Evolutionary conservation across 2,797 vertebrate genomes (phyloP).

Genomic region (Trichosurus vulpecula): DNA sequence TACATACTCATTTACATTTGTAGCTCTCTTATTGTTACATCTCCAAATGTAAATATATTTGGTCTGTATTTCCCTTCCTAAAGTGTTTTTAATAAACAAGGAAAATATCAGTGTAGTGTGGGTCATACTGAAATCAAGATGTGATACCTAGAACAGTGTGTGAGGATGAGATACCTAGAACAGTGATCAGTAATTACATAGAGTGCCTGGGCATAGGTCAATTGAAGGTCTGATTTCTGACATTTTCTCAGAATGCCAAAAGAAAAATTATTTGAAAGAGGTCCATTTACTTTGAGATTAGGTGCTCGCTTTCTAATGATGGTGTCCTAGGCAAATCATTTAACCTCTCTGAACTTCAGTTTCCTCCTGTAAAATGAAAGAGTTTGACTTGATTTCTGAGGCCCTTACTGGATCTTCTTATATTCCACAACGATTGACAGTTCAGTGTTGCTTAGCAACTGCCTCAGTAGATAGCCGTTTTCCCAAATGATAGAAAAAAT

Average conservation of each 20-base stretch:
- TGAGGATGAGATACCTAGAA: neutral
- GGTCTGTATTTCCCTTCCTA: conserved; percentile 6
- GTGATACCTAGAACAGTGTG: neutral
- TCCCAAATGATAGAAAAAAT: neutral
- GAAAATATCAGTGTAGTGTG: neutral
- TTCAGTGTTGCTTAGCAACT: neutral
- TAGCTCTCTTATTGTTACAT: conserved; percentile 71
- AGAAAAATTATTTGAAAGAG: conserved; percentile 21
- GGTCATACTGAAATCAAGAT: neutral
- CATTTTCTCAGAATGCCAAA: neutral
- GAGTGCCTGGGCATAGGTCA: neutral
- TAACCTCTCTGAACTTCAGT: neutral
- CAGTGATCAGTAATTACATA: neutral
- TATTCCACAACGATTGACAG: neutral
- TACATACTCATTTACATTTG: conserved; percentile 70
- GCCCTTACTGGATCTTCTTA: neutral
- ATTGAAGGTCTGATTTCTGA: neutral
- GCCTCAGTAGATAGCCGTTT: neutral
- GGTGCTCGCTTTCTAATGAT: neutral
- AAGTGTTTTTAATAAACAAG: conserved; percentile 3
- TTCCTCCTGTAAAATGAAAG: neutral
- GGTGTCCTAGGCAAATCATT: neutral
- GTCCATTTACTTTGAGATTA: conserved; percentile 19
- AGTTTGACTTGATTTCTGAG: neutral
- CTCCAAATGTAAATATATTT: conserved; percentile 67